Base-by-base conservation (phyloP, 2,888 invertebrate genomes). In the Phoronis australis region DNA sequence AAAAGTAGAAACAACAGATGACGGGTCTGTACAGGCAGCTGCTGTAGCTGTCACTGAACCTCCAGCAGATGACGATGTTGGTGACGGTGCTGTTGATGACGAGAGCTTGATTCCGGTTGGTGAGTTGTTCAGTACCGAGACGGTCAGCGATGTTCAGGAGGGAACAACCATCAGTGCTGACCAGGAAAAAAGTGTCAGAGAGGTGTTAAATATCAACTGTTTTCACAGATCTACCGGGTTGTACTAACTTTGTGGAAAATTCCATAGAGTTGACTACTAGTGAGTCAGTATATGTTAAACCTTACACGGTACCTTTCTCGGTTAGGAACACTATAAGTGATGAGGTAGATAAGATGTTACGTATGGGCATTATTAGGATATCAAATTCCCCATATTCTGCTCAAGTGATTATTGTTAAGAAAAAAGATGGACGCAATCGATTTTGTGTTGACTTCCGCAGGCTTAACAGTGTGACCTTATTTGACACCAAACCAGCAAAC, bases 401-500 rank as follows among this genome's bases (percentile, higher is more conserved):
- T 9, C 58, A 58, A 31, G 31, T 54, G 12, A 50, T 60, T 1
- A 23, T 57, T 6, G 53, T 55, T 15, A 54, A 47, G 31, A 61
- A 59, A 37, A 42, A 43, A 23, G 60, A 57, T 47, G 44, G 47
- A 3, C 42, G 47, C 2, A 52, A 47, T 26, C 44, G 60, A 23
- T 54, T 58, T 37, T 57, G 57, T 45, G 52, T 60, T 31, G 58
- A 62, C 47, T 56, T 52, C 27, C 37, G 61, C 21, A 42, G 24
- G 18, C 20, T 58, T 2, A 65, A 63, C 40, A 43, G 40, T 12
- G 31, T 55, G 2, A 57, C 57, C 2, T 42, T 52, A 3, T 61
- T 57, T 51, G 59, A 59, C 42, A 47, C 52, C 5, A 63, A 62
- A 42, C 58, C 60, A 3, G 54, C 62, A 38, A 52, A 50, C 5